phyloP scores from a whole-genome alignment of 1,140 invertebrate genomes.

The Hycleus cichorii region DNA sequence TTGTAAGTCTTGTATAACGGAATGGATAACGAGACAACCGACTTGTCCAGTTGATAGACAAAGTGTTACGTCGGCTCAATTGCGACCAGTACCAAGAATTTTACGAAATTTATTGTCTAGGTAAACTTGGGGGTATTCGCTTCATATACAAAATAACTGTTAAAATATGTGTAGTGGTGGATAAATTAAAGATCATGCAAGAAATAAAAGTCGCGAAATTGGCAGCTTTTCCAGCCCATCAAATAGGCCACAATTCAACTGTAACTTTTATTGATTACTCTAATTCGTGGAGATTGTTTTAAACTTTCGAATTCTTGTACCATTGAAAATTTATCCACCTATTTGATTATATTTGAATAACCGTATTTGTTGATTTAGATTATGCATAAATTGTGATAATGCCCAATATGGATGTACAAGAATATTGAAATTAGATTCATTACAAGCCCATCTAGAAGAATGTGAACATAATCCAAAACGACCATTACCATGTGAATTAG shows the following conservation, averaged over 20 bases:
- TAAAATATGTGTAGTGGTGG: too few species aligned
- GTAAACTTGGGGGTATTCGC: slow-evolving; percentile 33
- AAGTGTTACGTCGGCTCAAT: slow-evolving; percentile 74
- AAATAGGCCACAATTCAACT: too few species aligned
- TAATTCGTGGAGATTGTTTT: too few species aligned
- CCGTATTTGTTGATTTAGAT: slow-evolving; percentile 42
- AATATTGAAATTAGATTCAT: slow-evolving; percentile 78
- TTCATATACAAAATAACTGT: too few species aligned
- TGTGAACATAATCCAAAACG: slow-evolving; percentile 93
- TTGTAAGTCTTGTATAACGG: slow-evolving; percentile 85
- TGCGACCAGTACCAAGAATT: slow-evolving; percentile 86
- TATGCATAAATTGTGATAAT: slow-evolving; percentile 88
- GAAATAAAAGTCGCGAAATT: too few species aligned
- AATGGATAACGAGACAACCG: slow-evolving; percentile 88
- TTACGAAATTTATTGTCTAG: slow-evolving; percentile 82
- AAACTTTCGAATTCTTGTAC: too few species aligned
- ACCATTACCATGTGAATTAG: slow-evolving; percentile 85
- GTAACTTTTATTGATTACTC: too few species aligned
- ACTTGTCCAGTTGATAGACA: slow-evolving; percentile 91
- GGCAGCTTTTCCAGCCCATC: too few species aligned
- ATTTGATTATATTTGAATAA: too few species aligned
- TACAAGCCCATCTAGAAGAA: slow-evolving; percentile 77
- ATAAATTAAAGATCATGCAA: too few species aligned
- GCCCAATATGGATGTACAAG: slow-evolving; percentile 75
- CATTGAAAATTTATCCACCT: too few species aligned